Percentiles rank a stretch among this genome's conserved stretches.
These are phyloP conservation scores for Allolobophora icterica DNA, from an alignment of 2,888 invertebrate species.

Conservation along the genomic window DNA sequence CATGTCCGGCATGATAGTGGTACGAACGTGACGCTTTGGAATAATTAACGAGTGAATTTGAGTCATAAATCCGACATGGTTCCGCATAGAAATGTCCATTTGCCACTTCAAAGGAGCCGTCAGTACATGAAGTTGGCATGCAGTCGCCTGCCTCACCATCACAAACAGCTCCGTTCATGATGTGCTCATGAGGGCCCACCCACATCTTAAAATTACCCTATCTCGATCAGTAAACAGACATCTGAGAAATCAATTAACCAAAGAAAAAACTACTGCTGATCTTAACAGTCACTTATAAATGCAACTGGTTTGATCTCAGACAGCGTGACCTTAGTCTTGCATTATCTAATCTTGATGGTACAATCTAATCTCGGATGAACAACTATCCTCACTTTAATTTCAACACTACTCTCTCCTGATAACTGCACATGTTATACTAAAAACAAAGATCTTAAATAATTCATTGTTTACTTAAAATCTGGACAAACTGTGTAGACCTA, in stretches of 20 bases:
- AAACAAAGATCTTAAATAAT: neutral
- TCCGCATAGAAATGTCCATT: neutral
- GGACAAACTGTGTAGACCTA: neutral
- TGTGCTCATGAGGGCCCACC: neutral
- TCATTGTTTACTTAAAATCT: neutral
- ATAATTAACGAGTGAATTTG: neutral
- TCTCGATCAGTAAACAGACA: neutral
- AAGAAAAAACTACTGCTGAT: neutral
- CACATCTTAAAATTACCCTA: slow-evolving; percentile 19
- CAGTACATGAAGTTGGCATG: neutral
- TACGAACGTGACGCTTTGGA: slow-evolving; percentile 9
- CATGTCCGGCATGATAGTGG: neutral
- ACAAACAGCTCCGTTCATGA: neutral
- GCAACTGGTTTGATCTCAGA: neutral
- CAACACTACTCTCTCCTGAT: neutral
- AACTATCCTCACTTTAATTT: neutral
- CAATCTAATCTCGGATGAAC: neutral
- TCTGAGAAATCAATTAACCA: neutral
- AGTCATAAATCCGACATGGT: slow-evolving; percentile 18
- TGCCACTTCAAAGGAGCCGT: neutral
- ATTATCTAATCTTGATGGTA: neutral
- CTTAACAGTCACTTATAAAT: neutral
- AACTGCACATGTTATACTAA: neutral
- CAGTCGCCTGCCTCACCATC: slow-evolving; percentile 3
- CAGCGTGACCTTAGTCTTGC: neutral